These are phyloP conservation scores for Cichladusa arquata DNA, from an alignment of 2,113 vertebrate genomes.

Conservation along the genomic window DNA sequence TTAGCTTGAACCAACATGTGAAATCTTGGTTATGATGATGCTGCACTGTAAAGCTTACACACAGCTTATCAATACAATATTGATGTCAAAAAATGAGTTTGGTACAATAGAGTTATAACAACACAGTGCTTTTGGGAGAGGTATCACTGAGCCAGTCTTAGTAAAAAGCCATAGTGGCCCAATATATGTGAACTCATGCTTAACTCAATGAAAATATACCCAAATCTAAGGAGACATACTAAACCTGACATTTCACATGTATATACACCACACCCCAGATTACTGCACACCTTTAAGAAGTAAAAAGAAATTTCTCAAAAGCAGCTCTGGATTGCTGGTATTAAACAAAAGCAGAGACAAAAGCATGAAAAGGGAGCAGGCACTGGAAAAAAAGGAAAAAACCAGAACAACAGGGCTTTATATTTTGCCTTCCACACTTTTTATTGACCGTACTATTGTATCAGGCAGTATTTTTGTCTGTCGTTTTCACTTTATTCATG, in stretches of 20 bases:
- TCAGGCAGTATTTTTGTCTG: background rate
- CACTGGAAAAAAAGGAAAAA: background rate
- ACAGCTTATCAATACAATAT: background rate
- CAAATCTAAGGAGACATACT: background rate
- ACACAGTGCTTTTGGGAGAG: background rate
- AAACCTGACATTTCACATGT: background rate
- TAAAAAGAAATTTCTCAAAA: background rate
- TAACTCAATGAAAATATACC: background rate
- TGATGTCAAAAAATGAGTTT: background rate
- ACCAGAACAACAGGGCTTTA: background rate
- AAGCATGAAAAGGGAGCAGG: background rate
- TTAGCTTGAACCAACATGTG: background rate
- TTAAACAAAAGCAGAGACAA: background rate
- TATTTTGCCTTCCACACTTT: background rate
- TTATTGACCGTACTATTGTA: background rate
- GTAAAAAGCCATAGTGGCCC: background rate
- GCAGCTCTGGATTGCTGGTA: background rate
- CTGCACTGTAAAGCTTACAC: accelerated
- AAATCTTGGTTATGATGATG: background rate
- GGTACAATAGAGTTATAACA: background rate
- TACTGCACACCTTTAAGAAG: background rate
- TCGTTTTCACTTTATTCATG: background rate
- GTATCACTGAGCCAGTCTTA: background rate
- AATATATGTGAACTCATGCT: background rate
- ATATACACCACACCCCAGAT: background rate